phyloP scores from a whole-genome alignment of 1,140 invertebrate species.

The Eumeta japonica region DNA sequence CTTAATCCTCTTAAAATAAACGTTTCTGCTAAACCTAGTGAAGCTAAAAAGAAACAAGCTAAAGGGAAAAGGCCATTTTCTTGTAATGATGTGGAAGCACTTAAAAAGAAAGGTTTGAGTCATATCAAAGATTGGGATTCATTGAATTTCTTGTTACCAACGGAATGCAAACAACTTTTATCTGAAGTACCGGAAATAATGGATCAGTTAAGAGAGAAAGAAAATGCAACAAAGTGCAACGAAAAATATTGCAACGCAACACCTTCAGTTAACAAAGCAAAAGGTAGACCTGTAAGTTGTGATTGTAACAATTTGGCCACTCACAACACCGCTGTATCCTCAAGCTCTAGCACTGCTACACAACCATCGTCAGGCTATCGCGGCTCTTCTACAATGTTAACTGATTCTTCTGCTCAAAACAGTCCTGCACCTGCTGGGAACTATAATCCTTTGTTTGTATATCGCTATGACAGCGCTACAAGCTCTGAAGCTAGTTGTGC shows the following conservation, averaged over 20 bases:
- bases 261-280: slow-evolving; percentile 55
- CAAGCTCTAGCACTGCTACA: slow-evolving; percentile 71
- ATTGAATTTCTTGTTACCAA: slow-evolving; percentile 79
- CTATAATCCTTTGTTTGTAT: slow-evolving; percentile 74
- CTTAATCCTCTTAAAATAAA: slow-evolving; percentile 55
- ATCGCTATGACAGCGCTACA: slow-evolving; percentile 75
- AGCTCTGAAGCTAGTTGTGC: slow-evolving; percentile 66
- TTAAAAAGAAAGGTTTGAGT: slow-evolving; percentile 75
- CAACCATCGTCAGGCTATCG: slow-evolving; percentile 82
- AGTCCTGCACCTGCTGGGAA: slow-evolving; percentile 56
- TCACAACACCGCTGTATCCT: slow-evolving; percentile 63
- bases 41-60: slow-evolving; percentile 33
- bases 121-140: slow-evolving; percentile 91
- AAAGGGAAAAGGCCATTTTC: slow-evolving; percentile 72
- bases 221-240: slow-evolving; percentile 48
- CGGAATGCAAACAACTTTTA: slow-evolving; percentile 73
- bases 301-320: slow-evolving; percentile 62
- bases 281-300: slow-evolving; percentile 61
- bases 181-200: slow-evolving; percentile 75
- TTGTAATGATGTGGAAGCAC: slow-evolving; percentile 77
- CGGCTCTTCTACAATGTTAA: slow-evolving; percentile 79
- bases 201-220: slow-evolving; percentile 61
- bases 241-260: slow-evolving; percentile 68
- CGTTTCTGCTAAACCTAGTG: slow-evolving; percentile 35
- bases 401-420: slow-evolving; percentile 70